A percentile compares a stretch with the other conserved stretches of the same genome.
phyloP scores from a whole-genome alignment of 2,797 vertebrate species.

The Percopsis omiscomaycus region DNA sequence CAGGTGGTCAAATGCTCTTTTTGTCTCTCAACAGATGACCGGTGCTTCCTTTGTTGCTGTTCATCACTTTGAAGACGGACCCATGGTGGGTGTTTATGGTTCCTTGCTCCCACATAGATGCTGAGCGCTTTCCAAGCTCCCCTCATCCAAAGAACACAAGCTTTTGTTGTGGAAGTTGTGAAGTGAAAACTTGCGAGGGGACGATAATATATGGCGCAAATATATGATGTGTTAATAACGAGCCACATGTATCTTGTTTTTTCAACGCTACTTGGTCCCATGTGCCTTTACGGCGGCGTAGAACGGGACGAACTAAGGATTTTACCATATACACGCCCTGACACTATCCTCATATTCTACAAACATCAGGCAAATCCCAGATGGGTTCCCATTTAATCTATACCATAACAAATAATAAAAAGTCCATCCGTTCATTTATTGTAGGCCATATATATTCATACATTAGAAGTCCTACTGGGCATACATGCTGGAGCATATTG shows the following conservation, averaged over 20 bases:
- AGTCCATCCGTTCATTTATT: slow-evolving; percentile 40
- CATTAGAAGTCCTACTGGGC: slow-evolving; percentile 45
- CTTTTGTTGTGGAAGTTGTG: slow-evolving; percentile 52
- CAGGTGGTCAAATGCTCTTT: slow-evolving; percentile 75
- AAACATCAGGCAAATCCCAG: slow-evolving; percentile 36
- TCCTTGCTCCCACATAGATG: slow-evolving; percentile 64
- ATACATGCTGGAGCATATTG: slow-evolving; percentile 60
- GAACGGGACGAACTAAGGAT: background rate
- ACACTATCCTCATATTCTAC: slow-evolving; percentile 18
- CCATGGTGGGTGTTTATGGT: slow-evolving; percentile 78
- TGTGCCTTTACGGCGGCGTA: background rate
- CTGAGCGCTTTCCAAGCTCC: slow-evolving; percentile 61
- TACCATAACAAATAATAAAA: slow-evolving; percentile 42
- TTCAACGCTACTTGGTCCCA: slow-evolving; percentile 16
- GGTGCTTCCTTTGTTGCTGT: slow-evolving; percentile 69
- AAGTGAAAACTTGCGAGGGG: slow-evolving; percentile 54
- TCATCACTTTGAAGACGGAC: slow-evolving; percentile 73
- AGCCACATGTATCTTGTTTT: slow-evolving; percentile 35
- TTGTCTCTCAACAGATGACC: slow-evolving; percentile 72
- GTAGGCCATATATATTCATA: slow-evolving; percentile 48
- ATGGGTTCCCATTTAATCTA: slow-evolving; percentile 52
- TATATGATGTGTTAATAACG: slow-evolving; percentile 52
- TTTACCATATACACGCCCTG: slow-evolving; percentile 13
- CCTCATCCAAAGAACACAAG: slow-evolving; percentile 44
- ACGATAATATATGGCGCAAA: slow-evolving; percentile 54